Evolutionary conservation across 1,140 invertebrate species (phyloP), one percentile per base, ranked within the genome.

Genomic region (Aphelinus atriplicis): DNA sequence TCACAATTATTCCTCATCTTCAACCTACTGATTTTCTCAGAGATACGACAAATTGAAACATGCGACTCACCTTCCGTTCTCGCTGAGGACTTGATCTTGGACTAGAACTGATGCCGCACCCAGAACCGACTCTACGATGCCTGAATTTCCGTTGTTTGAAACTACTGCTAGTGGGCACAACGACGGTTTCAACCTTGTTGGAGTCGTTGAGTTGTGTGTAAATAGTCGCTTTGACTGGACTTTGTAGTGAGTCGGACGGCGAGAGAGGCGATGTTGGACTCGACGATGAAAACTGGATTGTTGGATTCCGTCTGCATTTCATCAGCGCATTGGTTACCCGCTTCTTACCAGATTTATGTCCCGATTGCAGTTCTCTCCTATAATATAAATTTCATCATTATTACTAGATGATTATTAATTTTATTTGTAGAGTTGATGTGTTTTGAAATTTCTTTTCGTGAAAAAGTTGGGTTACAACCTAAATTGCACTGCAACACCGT

Each of bases 321-420:
- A 92, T 82, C 57, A 92, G 83, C 26, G 91, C 90, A 81, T 91
- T 87, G n/a, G 92, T 89, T 43, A 91, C 82, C 74, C 90, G 85
- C 79, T 89, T 91, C 80, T 92, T 92, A 78, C 87, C 84, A 7
- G 87, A 86, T 78, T 91, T 91, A 50, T 88, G 84, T 56, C 84
- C 84, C 60, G 88, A 83, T 73, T 90, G 88, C 82, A 91, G 90
- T 83, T 92, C 91, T 80, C 90, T 80, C 77, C 91, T 91, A 77
- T 45, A 80, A 81, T 46, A 26, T n/a, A 53, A 53, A 53, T 53
- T 53, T 53, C 4, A 53, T 53, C 51, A 53, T 53, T 4, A 26
- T 26, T 26, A 26, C 26, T 26, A 26, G 26, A 26, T 26, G 26
- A 26, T 26, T 26, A 26, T 26, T 26, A 26, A 0, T 26, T 26